A percentile compares a stretch with the other conserved stretches of the same genome.
Evolutionary conservation across 2,113 vertebrate genomes (phyloP).

Genomic region (Sphyrna mokarran): DNA sequence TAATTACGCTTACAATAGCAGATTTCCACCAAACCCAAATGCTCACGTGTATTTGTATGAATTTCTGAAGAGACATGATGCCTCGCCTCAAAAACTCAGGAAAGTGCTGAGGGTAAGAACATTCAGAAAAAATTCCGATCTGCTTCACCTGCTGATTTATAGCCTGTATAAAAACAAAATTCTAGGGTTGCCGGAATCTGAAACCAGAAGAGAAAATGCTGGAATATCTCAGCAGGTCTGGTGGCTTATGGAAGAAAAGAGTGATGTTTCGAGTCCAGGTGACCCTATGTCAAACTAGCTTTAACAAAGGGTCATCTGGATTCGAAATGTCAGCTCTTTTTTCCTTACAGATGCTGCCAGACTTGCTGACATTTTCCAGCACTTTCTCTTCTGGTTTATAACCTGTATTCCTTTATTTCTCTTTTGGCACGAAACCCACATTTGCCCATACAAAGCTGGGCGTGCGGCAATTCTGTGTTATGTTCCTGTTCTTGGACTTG

Average conservation of each 20-base stretch:
- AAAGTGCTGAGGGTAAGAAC: slow-evolving; percentile 67
- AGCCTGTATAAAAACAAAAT: too few species aligned
- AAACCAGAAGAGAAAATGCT: too few species aligned
- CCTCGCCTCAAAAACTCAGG: slow-evolving; percentile 55
- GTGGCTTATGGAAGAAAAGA: too few species aligned
- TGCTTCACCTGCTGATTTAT: background rate
- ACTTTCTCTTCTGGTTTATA: background rate
- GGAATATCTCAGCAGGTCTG: too few species aligned
- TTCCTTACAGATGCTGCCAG: too few species aligned
- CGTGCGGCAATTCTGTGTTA: background rate
- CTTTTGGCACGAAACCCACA: background rate
- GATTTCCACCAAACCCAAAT: slow-evolving; percentile 82
- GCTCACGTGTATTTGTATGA: slow-evolving; percentile 78
- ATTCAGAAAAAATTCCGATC: background rate
- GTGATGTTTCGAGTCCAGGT: too few species aligned
- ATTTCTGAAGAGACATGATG: slow-evolving; percentile 64
- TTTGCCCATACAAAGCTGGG: background rate
- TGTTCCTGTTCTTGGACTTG: background rate
- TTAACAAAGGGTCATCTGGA: too few species aligned
- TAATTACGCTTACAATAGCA: slow-evolving; percentile 74
- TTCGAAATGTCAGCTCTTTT: too few species aligned
- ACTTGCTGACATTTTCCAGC: too few species aligned
- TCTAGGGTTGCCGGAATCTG: too few species aligned
- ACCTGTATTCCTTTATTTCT: background rate
- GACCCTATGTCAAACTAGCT: too few species aligned